phyloP scores from a whole-genome alignment of 2,888 invertebrate species.

The Bellardia bayeri region DNA sequence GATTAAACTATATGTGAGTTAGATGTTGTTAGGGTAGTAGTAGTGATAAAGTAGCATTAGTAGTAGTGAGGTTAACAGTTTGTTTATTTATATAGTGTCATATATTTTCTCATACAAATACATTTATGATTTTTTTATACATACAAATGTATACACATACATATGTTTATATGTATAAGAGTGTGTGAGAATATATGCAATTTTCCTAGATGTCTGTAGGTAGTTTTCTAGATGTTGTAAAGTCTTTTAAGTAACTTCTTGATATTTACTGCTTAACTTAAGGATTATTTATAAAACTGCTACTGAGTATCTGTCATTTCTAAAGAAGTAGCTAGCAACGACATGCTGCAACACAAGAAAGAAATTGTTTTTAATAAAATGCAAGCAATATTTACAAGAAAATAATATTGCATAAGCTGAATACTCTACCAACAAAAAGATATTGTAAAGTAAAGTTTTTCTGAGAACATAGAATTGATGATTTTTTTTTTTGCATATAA shows the following conservation, averaged over 20 bases:
- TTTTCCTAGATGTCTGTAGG: neutral
- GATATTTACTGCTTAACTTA: slow-evolving; percentile 70
- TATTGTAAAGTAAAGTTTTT: too few species aligned
- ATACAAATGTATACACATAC: neutral
- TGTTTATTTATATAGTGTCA: slow-evolving; percentile 44
- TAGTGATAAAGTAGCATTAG: slow-evolving; percentile 12
- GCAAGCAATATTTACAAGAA: neutral
- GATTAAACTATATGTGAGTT: neutral
- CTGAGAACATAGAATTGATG: too few species aligned
- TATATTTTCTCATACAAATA: neutral
- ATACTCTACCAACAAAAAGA: neutral
- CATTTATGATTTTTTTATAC: slow-evolving; percentile 34
- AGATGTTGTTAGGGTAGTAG: neutral
- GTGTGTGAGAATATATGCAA: neutral
- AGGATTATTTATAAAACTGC: slow-evolving; percentile 67
- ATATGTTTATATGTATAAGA: neutral
- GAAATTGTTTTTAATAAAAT: slow-evolving; percentile 5
- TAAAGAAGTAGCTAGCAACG: slow-evolving; percentile 26
- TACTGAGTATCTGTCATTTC: slow-evolving; percentile 57
- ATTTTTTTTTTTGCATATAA: too few species aligned
- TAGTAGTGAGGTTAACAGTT: slow-evolving; percentile 57
- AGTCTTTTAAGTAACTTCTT: slow-evolving; percentile 62
- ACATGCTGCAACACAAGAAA: slow-evolving; percentile 30
- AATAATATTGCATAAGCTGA: neutral
- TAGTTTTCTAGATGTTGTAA: slow-evolving; percentile 39